phyloP scores from a whole-genome alignment of 2,797 vertebrate genomes.

The Diglossa cyanea region DNA sequence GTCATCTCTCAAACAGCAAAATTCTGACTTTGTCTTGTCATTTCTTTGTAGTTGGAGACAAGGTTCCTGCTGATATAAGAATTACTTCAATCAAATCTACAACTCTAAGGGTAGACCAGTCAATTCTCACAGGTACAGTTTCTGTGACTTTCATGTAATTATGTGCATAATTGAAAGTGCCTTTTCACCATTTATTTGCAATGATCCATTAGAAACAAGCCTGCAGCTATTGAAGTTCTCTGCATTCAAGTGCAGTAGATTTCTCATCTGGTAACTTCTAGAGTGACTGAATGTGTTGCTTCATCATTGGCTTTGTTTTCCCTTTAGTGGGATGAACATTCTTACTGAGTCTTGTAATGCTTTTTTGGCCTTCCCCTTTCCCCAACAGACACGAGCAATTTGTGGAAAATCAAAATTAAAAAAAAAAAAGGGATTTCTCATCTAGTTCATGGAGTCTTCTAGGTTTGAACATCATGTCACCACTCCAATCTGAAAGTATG shows the following conservation, averaged over 20 bases:
- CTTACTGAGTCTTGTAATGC: background rate
- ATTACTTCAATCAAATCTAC: conserved; percentile 97
- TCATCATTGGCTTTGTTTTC: background rate
- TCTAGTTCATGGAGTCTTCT: background rate
- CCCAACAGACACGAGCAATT: background rate
- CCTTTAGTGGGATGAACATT: background rate
- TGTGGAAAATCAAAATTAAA: background rate
- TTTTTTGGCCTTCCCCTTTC: background rate
- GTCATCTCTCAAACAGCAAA: background rate
- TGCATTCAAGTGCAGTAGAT: background rate
- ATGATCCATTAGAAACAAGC: background rate
- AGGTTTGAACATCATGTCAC: background rate
- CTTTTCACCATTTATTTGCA: background rate
- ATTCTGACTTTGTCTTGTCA: background rate
- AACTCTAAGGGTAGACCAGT: conserved; percentile 95
- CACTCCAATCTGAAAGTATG: background rate
- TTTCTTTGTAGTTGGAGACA: conserved; percentile 90
- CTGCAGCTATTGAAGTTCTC: background rate
- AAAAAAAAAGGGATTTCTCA: background rate
- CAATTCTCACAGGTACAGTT: conserved; percentile 92
- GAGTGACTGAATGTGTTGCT: background rate
- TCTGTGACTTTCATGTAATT: background rate
- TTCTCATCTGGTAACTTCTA: background rate
- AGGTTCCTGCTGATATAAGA: conserved; percentile 97
- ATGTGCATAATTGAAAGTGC: background rate